Base-by-base conservation (phyloP, 1,140 invertebrate genomes). In the Nasonia vitripennis region DNA sequence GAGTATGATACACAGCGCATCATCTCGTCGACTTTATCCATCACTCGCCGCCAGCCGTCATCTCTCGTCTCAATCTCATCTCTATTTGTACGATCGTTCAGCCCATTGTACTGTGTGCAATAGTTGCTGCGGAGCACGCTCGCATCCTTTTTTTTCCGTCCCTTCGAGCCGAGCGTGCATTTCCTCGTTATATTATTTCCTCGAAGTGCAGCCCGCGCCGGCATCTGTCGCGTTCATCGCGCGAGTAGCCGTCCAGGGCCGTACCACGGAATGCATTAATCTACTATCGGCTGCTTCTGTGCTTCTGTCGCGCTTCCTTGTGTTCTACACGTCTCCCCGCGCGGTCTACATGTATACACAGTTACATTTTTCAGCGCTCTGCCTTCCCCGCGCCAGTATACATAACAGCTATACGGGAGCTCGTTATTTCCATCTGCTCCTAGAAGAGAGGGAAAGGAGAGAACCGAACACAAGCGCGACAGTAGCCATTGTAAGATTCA, bases 381-480 rank as follows among this genome's bases (percentile, higher is more conserved):
- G 48, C 75, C 75, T 11, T 83, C 14, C 37, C 10, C 51, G 71
- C n/a, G 75, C 2, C 41, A 20, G 41, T 45, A 45, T 10, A 62
- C 11, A 55, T 62, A 62, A 62, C 55, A 74, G 23, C 80, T 31
- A 23, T 23, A 5, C 23, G 37, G 23, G 14, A 75, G 84, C 84
- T 86, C 73, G 84, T 81, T 86, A 86, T 86, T 86, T 86, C 80
- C 55, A 81, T 81, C 78, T 75, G 70, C 79, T 74, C 70, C 37
- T 34, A 23, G 51, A 12, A 37, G 70, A 27, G 27, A 71, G 68
- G 27, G 51, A 17, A 2, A 14, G 20, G 48, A 51, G 48, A 5
- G 48, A 4, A n/a, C 3, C 37, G 31, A 14, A 55, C n/a, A 51
- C n/a, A 48, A 20, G 23, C 51, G 27, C 55, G 77, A 79, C 83